Conservation (phyloP, 2,888 invertebrate species). For the Cerastis rubricosa region DNA sequence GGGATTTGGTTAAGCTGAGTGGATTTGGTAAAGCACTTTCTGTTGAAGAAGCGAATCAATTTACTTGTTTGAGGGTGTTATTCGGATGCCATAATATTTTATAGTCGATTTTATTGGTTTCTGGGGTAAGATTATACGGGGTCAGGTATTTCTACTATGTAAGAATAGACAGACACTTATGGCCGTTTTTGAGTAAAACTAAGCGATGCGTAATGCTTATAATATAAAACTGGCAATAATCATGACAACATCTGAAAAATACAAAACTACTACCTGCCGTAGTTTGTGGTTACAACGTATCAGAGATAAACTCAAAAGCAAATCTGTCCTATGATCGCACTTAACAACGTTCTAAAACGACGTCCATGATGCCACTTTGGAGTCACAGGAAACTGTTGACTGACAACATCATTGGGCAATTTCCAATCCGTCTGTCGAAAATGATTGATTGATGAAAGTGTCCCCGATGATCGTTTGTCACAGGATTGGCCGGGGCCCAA, state of each 20-base stretch:
- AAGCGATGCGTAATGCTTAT: not conserved
- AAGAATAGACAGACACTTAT: not conserved
- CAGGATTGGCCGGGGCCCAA: slow-evolving; percentile 21
- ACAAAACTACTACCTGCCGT: not conserved
- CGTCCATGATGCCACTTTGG: slow-evolving; percentile 6
- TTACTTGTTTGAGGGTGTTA: slow-evolving; percentile 51
- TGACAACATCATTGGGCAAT: slow-evolving; percentile 5
- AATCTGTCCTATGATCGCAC: not conserved
- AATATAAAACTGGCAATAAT: not conserved
- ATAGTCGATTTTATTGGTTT: slow-evolving; percentile 25
- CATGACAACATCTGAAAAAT: not conserved
- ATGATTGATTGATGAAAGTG: slow-evolving; percentile 21
- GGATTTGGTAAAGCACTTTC: slow-evolving; percentile 59
- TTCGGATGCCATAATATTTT: slow-evolving; percentile 44
- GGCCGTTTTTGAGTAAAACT: not conserved
- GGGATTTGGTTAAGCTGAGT: slow-evolving; percentile 72
- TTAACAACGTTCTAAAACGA: not conserved
- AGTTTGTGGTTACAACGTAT: not conserved
- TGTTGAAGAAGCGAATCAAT: slow-evolving; percentile 63
- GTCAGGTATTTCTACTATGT: slow-evolving; percentile 3
- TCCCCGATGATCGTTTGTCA: slow-evolving; percentile 26
- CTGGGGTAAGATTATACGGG: slow-evolving; percentile 1
- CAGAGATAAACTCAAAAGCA: not conserved
- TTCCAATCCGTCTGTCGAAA: slow-evolving; percentile 27
- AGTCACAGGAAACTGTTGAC: not conserved